phyloP scores from a whole-genome alignment of 2,888 invertebrate species.

The Thymelicus lineola region DNA sequence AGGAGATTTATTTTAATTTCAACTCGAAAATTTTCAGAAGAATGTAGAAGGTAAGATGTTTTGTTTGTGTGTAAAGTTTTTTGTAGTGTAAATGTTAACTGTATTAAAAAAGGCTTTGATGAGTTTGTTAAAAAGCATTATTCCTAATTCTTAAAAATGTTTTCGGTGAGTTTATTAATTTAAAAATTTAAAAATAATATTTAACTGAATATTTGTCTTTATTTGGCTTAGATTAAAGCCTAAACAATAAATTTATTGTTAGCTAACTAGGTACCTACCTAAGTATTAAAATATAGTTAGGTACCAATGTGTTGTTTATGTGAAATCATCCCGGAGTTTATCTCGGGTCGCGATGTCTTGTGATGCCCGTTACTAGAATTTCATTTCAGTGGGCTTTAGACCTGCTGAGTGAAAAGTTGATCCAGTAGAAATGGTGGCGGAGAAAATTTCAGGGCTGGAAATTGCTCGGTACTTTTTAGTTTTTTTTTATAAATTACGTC shows the following conservation, averaged over 20 bases:
- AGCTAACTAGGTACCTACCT: no score
- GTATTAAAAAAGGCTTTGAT: neutral
- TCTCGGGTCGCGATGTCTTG: constrained; percentile 38
- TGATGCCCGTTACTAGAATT: constrained; percentile 17
- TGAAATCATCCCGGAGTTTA: constrained; percentile 39
- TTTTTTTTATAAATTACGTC: neutral
- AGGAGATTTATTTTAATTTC: constrained; percentile 20
- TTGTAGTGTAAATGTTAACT: neutral
- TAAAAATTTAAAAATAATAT: no score
- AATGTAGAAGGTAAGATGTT: constrained; percentile 57
- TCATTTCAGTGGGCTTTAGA: constrained; percentile 26
- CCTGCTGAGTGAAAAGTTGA: constrained; percentile 21
- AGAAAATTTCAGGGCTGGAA: constrained; percentile 85
- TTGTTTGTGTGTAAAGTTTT: neutral
- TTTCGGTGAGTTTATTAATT: no score
- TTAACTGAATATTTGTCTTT: no score
- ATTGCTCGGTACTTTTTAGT: constrained; percentile 86
- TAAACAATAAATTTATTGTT: no score
- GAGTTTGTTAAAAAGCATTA: no score
- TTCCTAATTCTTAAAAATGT: no score
- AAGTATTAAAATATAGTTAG: neutral
- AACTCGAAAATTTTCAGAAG: constrained; percentile 47
- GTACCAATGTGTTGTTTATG: constrained; percentile 24
- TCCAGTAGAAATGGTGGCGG: constrained; percentile 31
- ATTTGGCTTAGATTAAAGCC: no score